A percentile compares a stretch with the other conserved stretches of the same genome.
Evolutionary conservation across 2,113 vertebrate species (phyloP).

Genomic region (Pipa parva): DNA sequence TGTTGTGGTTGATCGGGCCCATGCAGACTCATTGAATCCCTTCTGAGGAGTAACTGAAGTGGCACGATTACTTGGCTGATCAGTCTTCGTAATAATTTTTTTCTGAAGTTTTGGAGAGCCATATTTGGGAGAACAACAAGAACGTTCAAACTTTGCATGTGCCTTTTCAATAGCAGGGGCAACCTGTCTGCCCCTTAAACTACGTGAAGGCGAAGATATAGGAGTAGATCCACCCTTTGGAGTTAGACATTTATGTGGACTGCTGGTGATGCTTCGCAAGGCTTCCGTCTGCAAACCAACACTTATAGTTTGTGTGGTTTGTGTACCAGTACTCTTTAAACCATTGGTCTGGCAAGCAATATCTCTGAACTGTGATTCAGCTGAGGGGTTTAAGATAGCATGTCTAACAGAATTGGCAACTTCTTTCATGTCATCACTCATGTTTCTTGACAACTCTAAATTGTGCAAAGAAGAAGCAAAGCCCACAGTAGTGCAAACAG

Average conservation of each 20-base stretch:
- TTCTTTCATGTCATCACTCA: conserved; percentile 98
- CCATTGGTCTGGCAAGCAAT: conserved; percentile 89
- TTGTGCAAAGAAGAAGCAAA: conserved; percentile 76
- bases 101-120: conserved; percentile 94
- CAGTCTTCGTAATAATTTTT: conserved; percentile 68
- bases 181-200: conserved; percentile 81
- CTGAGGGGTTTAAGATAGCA: conserved; percentile 67
- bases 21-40: conserved; percentile 89
- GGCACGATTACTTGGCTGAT: conserved; percentile 62
- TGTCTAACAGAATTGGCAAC: conserved; percentile 88
- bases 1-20: conserved; percentile 95
- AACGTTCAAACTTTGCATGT: conserved; percentile 91
- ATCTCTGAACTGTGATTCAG: conserved; percentile 70
- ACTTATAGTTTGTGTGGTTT: conserved; percentile 87
- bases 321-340: conserved; percentile 77
- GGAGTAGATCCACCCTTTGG: conserved; percentile 84
- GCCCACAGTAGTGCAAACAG: conserved; percentile 77
- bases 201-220: conserved; percentile 87
- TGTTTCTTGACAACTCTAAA: conserved; percentile 84
- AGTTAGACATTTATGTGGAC: conserved; percentile 93
- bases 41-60: conserved; percentile 75
- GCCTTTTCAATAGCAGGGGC: conserved; percentile 81
- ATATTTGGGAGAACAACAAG: conserved; percentile 94
- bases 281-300: conserved; percentile 89
- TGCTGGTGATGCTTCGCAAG: conserved; percentile 84